Percentiles rank a stretch among this genome's conserved stretches.
Evolutionary conservation across 2,888 invertebrate genomes (phyloP).

Genomic region (Hermaeophaga mercurialis): DNA sequence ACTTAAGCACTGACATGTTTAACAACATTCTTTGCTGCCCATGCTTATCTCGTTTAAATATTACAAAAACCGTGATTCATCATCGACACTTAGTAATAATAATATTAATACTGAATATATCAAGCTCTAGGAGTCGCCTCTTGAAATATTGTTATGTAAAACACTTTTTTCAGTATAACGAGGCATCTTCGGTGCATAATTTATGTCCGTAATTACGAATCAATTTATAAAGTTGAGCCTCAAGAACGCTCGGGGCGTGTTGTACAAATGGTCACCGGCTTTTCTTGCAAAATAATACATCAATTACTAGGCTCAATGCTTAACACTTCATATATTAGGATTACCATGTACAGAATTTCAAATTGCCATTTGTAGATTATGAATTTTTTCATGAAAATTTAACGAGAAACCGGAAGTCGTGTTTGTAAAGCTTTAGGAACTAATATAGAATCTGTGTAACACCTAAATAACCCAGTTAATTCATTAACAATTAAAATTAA

Average conservation of each 20-base stretch:
- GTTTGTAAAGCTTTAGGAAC: too few species aligned
- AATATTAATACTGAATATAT: conserved; percentile 37
- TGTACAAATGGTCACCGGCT: conserved; percentile 42
- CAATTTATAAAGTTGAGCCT: conserved; percentile 42
- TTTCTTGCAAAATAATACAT: conserved; percentile 44
- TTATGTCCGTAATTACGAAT: conserved; percentile 45
- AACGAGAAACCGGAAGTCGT: too few species aligned
- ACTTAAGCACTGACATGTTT: conserved; percentile 28
- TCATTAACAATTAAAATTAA: too few species aligned
- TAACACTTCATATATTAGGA: conserved; percentile 46
- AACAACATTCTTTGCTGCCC: conserved; percentile 24
- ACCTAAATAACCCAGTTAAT: too few species aligned
- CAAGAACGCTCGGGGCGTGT: conserved; percentile 32
- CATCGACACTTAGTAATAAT: conserved; percentile 28
- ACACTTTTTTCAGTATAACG: conserved; percentile 34
- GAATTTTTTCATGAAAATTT: too few species aligned
- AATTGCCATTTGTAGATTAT: too few species aligned
- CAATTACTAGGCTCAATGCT: conserved; percentile 44
- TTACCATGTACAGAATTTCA: conserved; percentile 29
- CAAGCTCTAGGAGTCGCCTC: conserved; percentile 25
- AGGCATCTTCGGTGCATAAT: conserved; percentile 39
- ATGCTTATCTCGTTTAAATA: conserved; percentile 22
- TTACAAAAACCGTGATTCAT: conserved; percentile 30
- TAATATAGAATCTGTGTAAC: too few species aligned
- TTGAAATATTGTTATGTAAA: conserved; percentile 35